phyloP scores from a whole-genome alignment of 2,888 invertebrate species.

The Phania funesta region DNA sequence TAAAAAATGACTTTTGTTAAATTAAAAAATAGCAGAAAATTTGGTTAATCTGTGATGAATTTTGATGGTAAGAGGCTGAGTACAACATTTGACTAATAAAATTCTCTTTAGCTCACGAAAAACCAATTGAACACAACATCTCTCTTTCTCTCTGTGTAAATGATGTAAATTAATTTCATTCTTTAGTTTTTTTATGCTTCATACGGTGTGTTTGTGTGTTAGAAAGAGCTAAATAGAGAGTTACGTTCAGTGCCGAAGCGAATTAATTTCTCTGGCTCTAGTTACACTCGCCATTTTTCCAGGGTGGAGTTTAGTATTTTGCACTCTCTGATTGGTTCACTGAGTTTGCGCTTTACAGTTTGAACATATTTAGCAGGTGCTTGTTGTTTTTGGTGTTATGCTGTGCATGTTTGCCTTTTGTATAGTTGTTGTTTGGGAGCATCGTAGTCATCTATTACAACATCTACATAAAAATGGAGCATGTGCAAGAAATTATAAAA shows the following conservation, averaged over 20 bases:
- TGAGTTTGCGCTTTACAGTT: constrained; percentile 73
- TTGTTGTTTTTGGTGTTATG: neutral
- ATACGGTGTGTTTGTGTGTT: neutral
- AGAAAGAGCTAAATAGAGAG: constrained; percentile 5
- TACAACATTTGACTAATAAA: neutral
- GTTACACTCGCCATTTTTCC: constrained; percentile 78
- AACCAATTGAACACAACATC: neutral
- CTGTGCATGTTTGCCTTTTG: constrained; percentile 17
- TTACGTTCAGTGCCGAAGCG: neutral
- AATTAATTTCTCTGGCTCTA: constrained; percentile 28
- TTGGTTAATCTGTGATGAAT: neutral
- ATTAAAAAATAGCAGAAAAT: neutral
- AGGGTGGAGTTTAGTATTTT: constrained; percentile 75
- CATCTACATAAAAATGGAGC: constrained; percentile 75
- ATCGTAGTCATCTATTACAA: constrained; percentile 64
- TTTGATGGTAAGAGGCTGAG: constrained; percentile 8
- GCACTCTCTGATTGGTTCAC: constrained; percentile 75
- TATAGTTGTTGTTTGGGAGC: constrained; percentile 67
- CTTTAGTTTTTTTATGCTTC: neutral
- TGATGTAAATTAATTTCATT: neutral
- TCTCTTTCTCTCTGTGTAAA: constrained; percentile 12
- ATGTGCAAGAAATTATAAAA: constrained; percentile 59
- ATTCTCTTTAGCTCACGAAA: neutral
- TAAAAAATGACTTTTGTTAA: neutral
- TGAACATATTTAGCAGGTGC: constrained; percentile 24